Base-by-base conservation (phyloP, 2,113 vertebrate species). In the Muscicapa adusta region DNA sequence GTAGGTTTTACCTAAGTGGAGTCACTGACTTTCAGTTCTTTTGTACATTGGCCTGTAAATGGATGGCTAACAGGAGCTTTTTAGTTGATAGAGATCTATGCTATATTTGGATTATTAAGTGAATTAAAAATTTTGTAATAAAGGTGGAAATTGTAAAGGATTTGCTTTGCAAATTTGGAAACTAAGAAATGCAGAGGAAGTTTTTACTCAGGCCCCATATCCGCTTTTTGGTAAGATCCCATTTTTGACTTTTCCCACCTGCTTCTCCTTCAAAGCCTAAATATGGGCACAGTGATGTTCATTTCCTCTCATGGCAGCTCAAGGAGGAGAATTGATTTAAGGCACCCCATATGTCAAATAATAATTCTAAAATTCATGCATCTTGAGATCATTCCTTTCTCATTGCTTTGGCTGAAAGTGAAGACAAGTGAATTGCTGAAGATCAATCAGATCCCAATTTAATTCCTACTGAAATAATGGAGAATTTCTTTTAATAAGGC, bases 151-250 rank as follows among this genome's bases (percentile, higher is more conserved):
- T 7, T 87, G 77, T 93, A 76, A 89, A 94, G 63, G 26, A 66
- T 91, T 95, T 88, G 50, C 58, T 89, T 62, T 93, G 62, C 47
- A 95, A 93, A 91, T 95, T 60, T 85, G 85, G 85, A 67, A 95
- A 93, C 67, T 83, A 83, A 94, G 94, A 83, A 92, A 63, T 2
- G 4, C 50, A 56, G 74, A 73, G 66, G 62, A 88, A 88, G 74
- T 89, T 96, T 97, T 79, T 89, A 22, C 40, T 87, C 45, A 47
- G 73, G 53, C 7, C 20, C 53, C 17, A n/a, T 93, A 91, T 88
- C 89, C 94, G 74, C 12, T 93, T 92, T 95, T 89, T 85, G 29
- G 53, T 79, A 60, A 70, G 51, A 73, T 78, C 58, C 42, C 3
- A 0, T 84, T 91, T 95, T 88, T 94, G 19, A 82, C 61, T 92